phyloP scores from a whole-genome alignment of 2,797 vertebrate genomes.

The Halcyon badia region DNA sequence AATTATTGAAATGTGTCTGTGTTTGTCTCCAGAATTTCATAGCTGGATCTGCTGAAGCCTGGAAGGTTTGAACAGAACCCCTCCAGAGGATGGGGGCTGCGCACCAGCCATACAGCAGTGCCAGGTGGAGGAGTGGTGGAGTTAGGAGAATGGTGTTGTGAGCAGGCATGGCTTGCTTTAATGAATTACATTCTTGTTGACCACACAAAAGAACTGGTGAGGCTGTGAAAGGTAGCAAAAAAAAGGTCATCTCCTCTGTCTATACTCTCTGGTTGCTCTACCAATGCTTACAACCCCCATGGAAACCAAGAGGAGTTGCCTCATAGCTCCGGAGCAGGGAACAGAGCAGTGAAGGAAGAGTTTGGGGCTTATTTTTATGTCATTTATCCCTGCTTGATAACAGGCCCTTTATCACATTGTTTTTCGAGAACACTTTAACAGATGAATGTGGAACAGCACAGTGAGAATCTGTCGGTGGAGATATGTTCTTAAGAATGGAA shows the following conservation, averaged over 20 bases:
- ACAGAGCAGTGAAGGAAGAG: background rate
- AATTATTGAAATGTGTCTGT: background rate
- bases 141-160: background rate
- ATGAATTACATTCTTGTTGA: background rate
- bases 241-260: background rate
- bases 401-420: background rate
- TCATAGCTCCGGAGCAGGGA: background rate
- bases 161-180: background rate
- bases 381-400: background rate
- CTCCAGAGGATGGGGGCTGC: rapidly evolving
- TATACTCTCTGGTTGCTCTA: background rate
- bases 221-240: background rate
- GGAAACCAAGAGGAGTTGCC: background rate
- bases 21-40: background rate
- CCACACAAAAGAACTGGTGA: background rate
- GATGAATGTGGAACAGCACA: background rate
- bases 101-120: rapidly evolving
- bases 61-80: background rate
- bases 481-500: background rate
- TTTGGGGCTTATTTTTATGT: background rate
- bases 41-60: background rate
- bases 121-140: background rate
- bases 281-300: background rate
- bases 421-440: background rate
- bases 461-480: background rate